Percentiles rank a stretch among this genome's conserved stretches.
Evolutionary conservation across 2,797 vertebrate species (phyloP).

Genomic region (Neopelma chrysocephalum): DNA sequence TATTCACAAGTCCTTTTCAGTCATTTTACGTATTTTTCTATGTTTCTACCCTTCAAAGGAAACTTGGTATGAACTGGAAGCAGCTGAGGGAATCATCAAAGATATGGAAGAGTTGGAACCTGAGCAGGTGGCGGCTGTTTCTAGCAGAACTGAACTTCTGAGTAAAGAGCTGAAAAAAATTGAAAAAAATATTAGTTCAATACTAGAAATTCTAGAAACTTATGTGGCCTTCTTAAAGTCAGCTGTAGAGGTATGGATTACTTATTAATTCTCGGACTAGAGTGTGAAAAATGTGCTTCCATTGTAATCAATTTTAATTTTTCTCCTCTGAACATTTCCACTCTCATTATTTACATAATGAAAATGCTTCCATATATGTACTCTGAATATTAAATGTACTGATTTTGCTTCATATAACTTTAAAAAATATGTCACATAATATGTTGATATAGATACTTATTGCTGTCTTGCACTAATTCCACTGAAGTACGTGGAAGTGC

Average conservation of each 20-base stretch:
- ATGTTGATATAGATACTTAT: background rate
- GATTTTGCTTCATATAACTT: background rate
- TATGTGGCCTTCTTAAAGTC: slow-evolving; percentile 80
- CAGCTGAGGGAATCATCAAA: slow-evolving; percentile 76
- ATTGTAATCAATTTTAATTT: background rate
- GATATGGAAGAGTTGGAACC: slow-evolving; percentile 73
- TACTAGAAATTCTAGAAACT: slow-evolving; percentile 74
- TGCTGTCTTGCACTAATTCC: background rate
- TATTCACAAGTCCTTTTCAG: background rate
- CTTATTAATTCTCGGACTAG: background rate
- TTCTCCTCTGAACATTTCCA: background rate
- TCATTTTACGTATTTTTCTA: background rate
- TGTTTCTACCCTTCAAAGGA: slow-evolving; percentile 69
- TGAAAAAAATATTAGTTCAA: slow-evolving; percentile 71
- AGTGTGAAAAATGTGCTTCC: background rate
- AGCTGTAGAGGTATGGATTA: slow-evolving; percentile 79
- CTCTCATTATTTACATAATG: background rate
- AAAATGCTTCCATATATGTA: background rate
- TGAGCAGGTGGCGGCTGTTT: slow-evolving; percentile 65
- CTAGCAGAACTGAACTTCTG: slow-evolving; percentile 67
- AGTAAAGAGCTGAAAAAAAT: slow-evolving; percentile 78
- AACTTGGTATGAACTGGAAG: slow-evolving; percentile 70
- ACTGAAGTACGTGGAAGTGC: too few relatives aligned
- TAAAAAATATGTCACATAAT: background rate
- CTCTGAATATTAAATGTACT: background rate